Percentiles rank a stretch among this genome's conserved stretches.
These are phyloP conservation scores for Paramormyrops kingsleyae DNA, from an alignment of 2,113 vertebrate species.

Conservation along the genomic window DNA sequence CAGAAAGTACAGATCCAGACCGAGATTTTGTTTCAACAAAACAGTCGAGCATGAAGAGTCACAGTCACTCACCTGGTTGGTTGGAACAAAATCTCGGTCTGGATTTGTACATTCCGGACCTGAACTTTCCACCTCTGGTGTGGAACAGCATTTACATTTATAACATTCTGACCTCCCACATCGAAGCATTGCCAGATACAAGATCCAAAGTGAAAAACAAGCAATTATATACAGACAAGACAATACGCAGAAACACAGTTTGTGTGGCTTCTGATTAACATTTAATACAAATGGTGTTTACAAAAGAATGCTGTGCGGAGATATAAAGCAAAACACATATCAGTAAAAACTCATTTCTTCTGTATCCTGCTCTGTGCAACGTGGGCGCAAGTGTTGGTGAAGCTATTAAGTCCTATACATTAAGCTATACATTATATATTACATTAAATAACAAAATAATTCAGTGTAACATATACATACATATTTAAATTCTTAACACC, in stretches of 20 bases:
- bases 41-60: too few species aligned
- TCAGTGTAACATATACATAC: not conserved
- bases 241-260: not conserved
- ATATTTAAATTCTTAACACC: not conserved
- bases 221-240: not conserved
- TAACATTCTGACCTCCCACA: not conserved
- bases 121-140: too few species aligned
- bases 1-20: too few species aligned
- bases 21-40: too few species aligned
- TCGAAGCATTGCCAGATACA: not conserved
- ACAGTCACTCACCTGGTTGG: too few species aligned
- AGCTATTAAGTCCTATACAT: not conserved
- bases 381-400: not conserved
- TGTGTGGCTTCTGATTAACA: not conserved
- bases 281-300: not conserved
- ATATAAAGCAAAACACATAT: constrained; percentile 1
- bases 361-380: not conserved
- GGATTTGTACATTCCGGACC: too few species aligned
- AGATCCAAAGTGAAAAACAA: not conserved
- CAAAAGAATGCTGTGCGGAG: not conserved
- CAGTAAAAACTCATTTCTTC: not conserved
- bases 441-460: not conserved
- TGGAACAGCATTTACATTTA: not conserved
- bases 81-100: too few species aligned
- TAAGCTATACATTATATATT: not conserved